Percentiles rank a stretch among this genome's conserved stretches.
phyloP scores from a whole-genome alignment of 37 sponge, comb jelly and placozoan species.

The Sycon ciliatum region DNA sequence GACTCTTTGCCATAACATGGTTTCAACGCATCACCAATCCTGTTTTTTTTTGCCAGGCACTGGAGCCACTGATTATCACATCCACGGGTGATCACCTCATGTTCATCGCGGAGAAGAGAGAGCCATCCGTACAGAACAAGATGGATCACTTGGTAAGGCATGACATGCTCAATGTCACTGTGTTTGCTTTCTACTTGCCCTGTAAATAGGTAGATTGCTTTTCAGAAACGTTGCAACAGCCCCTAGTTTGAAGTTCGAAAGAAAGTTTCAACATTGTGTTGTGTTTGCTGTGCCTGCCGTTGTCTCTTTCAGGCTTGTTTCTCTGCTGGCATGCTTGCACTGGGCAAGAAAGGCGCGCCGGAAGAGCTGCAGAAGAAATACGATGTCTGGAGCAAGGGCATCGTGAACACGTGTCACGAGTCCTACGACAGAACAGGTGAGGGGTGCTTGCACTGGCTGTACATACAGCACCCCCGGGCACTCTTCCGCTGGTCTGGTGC shows the following conservation, averaged over 20 bases:
- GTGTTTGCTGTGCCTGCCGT: not conserved
- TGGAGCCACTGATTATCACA: too few relatives aligned
- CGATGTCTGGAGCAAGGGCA: not conserved
- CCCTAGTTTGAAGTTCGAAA: too few relatives aligned
- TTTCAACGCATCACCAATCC: too few relatives aligned
- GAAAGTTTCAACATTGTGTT: not conserved
- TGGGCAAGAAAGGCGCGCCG: not conserved
- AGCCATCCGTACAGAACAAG: constrained; percentile 46
- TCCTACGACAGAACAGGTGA: constrained; percentile 20
- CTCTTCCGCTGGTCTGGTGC: too few relatives aligned
- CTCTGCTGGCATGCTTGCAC: constrained; percentile 22
- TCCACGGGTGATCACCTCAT: not conserved
- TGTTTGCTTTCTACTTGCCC: not conserved
- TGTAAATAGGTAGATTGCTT: constrained; percentile 2
- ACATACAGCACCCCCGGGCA: not conserved
- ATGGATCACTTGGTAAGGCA: constrained; percentile 73
- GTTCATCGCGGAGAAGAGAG: constrained; percentile 53
- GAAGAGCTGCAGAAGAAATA: not conserved
- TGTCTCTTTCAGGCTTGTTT: constrained; percentile 21
- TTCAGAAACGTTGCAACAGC: too few relatives aligned
- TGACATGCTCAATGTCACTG: not conserved
- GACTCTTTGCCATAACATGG: not conserved
- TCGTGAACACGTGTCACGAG: constrained; percentile 25
- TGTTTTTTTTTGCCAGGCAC: too few relatives aligned
- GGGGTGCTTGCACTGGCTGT: not conserved